Evolutionary conservation across 23 tunicate genomes (phyloP).

Genomic region (Trididemnum clinides): DNA sequence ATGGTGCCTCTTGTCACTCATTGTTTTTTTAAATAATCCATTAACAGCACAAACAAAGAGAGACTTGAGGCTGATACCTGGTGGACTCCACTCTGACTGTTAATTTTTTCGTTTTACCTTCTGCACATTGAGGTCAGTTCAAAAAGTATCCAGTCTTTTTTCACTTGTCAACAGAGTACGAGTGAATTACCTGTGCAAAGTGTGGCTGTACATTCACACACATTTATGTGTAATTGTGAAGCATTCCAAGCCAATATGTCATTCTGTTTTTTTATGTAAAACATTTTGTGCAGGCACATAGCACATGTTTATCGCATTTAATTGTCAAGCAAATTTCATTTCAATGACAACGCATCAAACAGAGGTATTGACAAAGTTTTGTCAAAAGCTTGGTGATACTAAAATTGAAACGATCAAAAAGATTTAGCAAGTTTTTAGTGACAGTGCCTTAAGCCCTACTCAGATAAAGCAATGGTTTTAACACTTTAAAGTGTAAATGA

Average conservation of each 20-base stretch:
- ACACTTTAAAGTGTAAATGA: not conserved
- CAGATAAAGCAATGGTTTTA: not conserved
- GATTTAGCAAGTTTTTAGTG: not conserved
- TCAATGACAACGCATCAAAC: not conserved
- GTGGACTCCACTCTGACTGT: too few relatives aligned
- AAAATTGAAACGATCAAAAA: not conserved
- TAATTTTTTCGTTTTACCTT: too few relatives aligned
- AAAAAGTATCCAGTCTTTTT: not conserved
- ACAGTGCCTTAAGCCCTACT: not conserved
- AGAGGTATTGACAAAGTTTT: not conserved
- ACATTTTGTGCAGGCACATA: too few relatives aligned
- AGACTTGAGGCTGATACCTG: too few relatives aligned
- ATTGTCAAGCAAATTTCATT: not conserved
- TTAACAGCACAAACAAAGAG: too few relatives aligned
- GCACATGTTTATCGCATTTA: too few relatives aligned
- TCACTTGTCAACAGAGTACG: too few relatives aligned
- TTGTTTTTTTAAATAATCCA: too few relatives aligned
- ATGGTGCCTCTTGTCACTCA: too few relatives aligned
- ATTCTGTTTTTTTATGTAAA: not conserved
- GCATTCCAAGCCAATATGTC: too few relatives aligned
- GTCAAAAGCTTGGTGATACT: not conserved
- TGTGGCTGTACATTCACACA: not conserved
- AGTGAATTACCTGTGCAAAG: not conserved
- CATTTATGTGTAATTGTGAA: not conserved
- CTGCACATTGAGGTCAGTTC: not conserved